Conservation (phyloP, 2,113 vertebrate species). For the Sporophila hypoxantha region DNA sequence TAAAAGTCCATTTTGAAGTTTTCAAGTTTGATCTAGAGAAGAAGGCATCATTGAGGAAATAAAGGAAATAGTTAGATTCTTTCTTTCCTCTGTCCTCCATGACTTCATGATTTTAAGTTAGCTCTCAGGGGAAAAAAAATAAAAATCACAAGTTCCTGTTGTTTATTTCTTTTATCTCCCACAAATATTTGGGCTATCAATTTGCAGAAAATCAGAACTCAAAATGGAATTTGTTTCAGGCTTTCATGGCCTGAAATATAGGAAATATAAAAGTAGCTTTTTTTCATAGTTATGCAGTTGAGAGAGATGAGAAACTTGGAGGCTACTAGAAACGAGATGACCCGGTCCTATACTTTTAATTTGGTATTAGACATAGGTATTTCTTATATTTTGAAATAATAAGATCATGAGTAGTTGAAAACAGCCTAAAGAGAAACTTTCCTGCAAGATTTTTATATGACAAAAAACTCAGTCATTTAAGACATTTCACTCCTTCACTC, state of each 20-base stretch:
- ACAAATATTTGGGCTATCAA: neutral
- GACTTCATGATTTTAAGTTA: neutral
- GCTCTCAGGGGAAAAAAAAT: neutral
- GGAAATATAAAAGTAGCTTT: neutral
- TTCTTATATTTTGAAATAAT: neutral
- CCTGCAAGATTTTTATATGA: neutral
- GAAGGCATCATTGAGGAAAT: neutral
- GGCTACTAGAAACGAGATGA: neutral
- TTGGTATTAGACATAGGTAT: neutral
- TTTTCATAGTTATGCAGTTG: neutral
- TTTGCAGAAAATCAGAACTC: neutral
- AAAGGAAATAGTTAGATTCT: neutral
- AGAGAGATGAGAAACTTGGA: neutral
- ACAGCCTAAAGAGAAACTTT: neutral
- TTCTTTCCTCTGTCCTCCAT: neutral
- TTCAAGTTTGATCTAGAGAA: neutral
- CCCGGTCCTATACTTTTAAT: rapidly evolving
- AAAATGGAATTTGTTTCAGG: neutral
- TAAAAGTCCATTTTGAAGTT: neutral
- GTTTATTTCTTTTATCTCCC: neutral
- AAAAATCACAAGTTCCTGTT: neutral
- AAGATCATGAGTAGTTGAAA: neutral
- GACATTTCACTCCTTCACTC: neutral
- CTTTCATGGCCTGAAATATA: neutral
- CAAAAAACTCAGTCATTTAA: neutral